Evolutionary conservation across 2,113 vertebrate species (phyloP).

Genomic region (Ceyx margarethae): DNA sequence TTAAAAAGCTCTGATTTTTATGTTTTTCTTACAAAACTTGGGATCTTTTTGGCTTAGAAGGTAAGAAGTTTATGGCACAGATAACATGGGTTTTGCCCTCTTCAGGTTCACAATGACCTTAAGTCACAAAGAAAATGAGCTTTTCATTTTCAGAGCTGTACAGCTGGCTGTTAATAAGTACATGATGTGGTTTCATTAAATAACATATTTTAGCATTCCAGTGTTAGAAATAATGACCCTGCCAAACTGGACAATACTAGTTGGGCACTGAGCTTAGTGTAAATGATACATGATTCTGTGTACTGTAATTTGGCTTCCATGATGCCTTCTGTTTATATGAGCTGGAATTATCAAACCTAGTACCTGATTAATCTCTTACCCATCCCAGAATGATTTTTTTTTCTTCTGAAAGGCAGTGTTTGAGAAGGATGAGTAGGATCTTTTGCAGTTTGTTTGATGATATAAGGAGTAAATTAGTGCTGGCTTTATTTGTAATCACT

Average conservation of each 20-base stretch:
- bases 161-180: background rate
- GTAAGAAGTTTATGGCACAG: background rate
- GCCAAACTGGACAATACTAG: background rate
- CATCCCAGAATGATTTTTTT: background rate
- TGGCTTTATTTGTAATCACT: background rate
- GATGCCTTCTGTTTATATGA: background rate
- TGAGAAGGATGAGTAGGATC: background rate
- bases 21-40: background rate
- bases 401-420: background rate
- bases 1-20: background rate
- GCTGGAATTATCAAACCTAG: background rate
- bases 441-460: background rate
- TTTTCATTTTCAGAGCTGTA: background rate
- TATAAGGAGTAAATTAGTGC: background rate
- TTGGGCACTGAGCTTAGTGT: background rate
- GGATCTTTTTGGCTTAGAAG: background rate
- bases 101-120: background rate
- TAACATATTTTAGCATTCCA: background rate
- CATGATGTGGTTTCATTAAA: background rate
- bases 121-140: background rate
- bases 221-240: background rate
- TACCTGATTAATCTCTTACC: background rate
- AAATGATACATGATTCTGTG: background rate
- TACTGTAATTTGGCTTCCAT: background rate
- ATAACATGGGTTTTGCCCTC: background rate